Percentiles rank a stretch among this genome's conserved stretches.
phyloP scores from a whole-genome alignment of 2,888 invertebrate species.

The Caenorhabditis auriculariae region DNA sequence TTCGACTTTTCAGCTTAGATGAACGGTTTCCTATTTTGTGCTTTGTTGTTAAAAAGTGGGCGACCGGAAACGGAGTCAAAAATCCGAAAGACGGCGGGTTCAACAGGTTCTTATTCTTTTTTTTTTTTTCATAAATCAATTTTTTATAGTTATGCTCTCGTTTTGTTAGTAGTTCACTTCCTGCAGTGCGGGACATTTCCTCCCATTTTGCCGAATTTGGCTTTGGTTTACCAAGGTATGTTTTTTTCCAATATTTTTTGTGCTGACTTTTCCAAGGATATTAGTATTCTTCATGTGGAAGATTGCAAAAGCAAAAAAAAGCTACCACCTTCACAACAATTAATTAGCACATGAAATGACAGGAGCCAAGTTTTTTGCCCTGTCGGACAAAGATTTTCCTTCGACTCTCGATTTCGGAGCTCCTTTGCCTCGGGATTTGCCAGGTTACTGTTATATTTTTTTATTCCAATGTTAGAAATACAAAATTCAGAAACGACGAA shows the following conservation, averaged over 20 bases:
- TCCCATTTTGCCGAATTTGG: conserved; percentile 58
- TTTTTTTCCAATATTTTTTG: neutral
- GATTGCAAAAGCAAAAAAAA: too few species aligned
- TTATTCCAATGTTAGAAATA: neutral
- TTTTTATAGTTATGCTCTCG: conserved; percentile 51
- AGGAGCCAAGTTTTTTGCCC: conserved; percentile 19
- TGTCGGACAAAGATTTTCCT: conserved; percentile 17
- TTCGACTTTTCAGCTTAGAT: conserved; percentile 12
- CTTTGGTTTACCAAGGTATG: conserved; percentile 23
- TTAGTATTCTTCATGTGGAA: too few species aligned
- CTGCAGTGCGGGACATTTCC: conserved; percentile 55
- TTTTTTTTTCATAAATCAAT: neutral
- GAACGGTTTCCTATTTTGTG: conserved; percentile 18
- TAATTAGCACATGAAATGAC: neutral
- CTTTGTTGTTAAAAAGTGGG: conserved; percentile 40
- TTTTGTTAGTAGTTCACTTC: conserved; percentile 58
- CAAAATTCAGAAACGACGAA: conserved; percentile 15
- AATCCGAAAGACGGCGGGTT: conserved; percentile 34
- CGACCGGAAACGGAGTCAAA: conserved; percentile 23
- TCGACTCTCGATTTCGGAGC: conserved; percentile 17
- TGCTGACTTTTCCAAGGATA: too few species aligned
- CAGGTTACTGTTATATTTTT: conserved; percentile 1
- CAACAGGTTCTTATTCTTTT: conserved; percentile 25
- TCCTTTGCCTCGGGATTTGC: conserved; percentile 18
- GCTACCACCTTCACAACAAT: too few species aligned